Evolutionary conservation across 2,797 vertebrate genomes (phyloP).

Genomic region (Chaunax sp.): DNA sequence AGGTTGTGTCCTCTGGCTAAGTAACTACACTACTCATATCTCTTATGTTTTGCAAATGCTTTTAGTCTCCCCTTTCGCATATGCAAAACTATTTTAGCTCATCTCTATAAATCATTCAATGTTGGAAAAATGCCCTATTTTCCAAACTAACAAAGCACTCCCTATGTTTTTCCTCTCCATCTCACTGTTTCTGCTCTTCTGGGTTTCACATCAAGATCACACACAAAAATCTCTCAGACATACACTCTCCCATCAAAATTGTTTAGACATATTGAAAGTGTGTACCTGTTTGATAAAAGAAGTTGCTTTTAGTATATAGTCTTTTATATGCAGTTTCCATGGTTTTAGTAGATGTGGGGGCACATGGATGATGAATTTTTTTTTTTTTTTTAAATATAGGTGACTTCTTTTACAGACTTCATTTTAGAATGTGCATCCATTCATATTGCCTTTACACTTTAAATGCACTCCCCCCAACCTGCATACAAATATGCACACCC

Average conservation of each 20-base stretch:
- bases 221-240: conserved; percentile 14
- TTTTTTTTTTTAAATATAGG: conserved; percentile 7
- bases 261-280: not conserved
- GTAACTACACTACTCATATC: conserved; percentile 18
- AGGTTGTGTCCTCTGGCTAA: conserved; percentile 23
- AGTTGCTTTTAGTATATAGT: not conserved
- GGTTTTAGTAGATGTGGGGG: not conserved
- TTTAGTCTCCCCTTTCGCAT: conserved; percentile 47
- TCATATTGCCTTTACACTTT: conserved; percentile 21
- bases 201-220: conserved; percentile 33
- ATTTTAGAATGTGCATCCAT: conserved; percentile 12
- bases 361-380: not conserved
- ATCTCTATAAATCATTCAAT: conserved; percentile 61
- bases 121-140: conserved; percentile 39
- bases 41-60: conserved; percentile 49
- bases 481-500: conserved; percentile 52
- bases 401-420: too few species aligned
- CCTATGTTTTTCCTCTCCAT: not conserved
- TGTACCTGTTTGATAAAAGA: not conserved
- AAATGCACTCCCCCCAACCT: conserved; percentile 17
- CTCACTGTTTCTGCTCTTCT: conserved; percentile 19
- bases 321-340: conserved; percentile 20
- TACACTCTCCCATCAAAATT: conserved; percentile 2
- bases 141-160: conserved; percentile 28
- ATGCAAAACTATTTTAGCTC: conserved; percentile 60